A percentile compares a stretch with the other conserved stretches of the same genome.
phyloP scores from a whole-genome alignment of 2,113 vertebrate genomes.

The Fregata magnificens region DNA sequence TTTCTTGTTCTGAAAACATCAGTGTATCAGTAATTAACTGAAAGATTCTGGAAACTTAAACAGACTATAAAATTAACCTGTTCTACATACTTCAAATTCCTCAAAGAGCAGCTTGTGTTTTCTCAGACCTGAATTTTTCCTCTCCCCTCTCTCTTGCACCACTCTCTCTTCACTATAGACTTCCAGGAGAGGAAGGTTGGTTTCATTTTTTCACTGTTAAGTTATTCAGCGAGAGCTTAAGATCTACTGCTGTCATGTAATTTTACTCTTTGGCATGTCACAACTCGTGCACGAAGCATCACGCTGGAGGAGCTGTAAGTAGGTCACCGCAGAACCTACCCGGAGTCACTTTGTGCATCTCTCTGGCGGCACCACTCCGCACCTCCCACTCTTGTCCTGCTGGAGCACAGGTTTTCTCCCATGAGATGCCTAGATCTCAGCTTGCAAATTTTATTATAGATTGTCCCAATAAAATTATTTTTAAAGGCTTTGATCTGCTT shows the following conservation, averaged over 20 bases:
- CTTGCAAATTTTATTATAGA: background rate
- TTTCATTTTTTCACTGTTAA: background rate
- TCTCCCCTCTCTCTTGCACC: background rate
- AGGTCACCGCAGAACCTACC: background rate
- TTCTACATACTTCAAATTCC: background rate
- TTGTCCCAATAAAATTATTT: background rate
- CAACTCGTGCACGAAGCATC: background rate
- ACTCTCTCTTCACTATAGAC: background rate
- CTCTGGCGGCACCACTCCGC: background rate
- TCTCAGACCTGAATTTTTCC: background rate
- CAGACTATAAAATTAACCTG: background rate
- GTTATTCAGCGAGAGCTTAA: background rate
- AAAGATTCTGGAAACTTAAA: background rate
- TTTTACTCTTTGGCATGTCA: background rate
- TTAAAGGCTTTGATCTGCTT: background rate
- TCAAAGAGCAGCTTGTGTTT: background rate
- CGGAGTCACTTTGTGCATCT: background rate
- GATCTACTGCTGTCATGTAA: background rate
- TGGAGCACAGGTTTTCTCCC: background rate
- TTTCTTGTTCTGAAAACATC: background rate
- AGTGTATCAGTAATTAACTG: background rate
- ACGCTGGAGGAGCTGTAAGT: background rate
- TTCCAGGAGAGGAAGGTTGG: background rate
- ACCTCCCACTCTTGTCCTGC: background rate
- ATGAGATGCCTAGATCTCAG: background rate